Percentiles rank a stretch among this genome's conserved stretches.
These are phyloP conservation scores for Crenuchus spilurus DNA, from an alignment of 2,797 vertebrate genomes.

Conservation along the genomic window DNA sequence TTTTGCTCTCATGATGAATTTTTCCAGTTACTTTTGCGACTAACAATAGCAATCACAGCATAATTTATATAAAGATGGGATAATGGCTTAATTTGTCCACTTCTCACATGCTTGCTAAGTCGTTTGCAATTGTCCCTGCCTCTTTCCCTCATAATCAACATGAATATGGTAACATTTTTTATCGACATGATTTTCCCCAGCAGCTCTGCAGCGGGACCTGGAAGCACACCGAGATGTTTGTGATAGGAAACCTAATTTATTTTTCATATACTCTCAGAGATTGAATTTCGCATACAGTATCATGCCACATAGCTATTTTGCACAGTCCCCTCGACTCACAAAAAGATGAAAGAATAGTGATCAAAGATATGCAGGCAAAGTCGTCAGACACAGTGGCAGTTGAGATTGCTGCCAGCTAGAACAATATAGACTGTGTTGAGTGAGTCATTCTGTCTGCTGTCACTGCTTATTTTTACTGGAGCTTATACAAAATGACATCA, in stretches of 20 bases:
- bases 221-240: conserved; percentile 60
- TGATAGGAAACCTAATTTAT: conserved; percentile 76
- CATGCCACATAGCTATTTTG: conserved; percentile 68
- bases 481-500: conserved; percentile 48
- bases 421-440: conserved; percentile 67
- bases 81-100: conserved; percentile 2
- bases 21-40: not conserved
- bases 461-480: conserved; percentile 51
- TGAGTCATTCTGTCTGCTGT: conserved; percentile 60
- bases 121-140: not conserved
- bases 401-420: conserved; percentile 58
- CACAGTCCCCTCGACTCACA: conserved; percentile 58
- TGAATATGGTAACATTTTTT: conserved; percentile 49
- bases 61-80: not conserved
- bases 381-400: conserved; percentile 58
- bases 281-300: conserved; percentile 72
- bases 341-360: conserved; percentile 75
- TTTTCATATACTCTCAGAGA: conserved; percentile 72
- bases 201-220: conserved; percentile 13
- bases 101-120: not conserved
- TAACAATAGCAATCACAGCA: not conserved
- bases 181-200: conserved; percentile 43
- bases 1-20: not conserved
- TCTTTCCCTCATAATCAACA: conserved; percentile 5
- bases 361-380: conserved; percentile 68